phyloP scores from a whole-genome alignment of 2,888 invertebrate species.

The Cataglyphis cursor region DNA sequence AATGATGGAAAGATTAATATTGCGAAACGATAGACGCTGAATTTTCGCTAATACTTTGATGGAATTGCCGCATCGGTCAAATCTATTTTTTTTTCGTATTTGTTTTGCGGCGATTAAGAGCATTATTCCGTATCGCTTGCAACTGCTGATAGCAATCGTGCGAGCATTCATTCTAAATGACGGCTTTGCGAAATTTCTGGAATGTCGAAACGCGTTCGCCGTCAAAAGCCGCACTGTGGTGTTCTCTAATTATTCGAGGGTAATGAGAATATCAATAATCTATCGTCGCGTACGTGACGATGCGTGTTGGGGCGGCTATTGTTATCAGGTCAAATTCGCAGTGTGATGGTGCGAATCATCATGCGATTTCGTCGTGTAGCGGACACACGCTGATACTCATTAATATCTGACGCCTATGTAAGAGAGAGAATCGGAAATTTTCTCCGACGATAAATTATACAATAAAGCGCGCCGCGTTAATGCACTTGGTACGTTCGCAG shows the following conservation, averaged over 20 bases:
- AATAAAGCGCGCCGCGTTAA: constrained; percentile 16
- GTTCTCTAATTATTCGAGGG: constrained; percentile 32
- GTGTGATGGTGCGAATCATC: background rate
- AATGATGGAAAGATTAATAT: background rate
- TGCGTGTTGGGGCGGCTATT: background rate
- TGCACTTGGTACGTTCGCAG: constrained; percentile 20
- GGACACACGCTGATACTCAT: background rate
- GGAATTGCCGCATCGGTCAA: constrained; percentile 1
- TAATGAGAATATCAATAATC: constrained; percentile 56
- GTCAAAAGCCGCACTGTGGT: constrained; percentile 21
- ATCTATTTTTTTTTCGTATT: constrained; percentile 15
- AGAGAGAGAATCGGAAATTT: constrained; percentile 18
- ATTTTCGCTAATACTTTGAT: constrained; percentile 1
- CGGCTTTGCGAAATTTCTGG: constrained; percentile 26
- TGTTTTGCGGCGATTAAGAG: constrained; percentile 23
- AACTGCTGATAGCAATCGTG: constrained; percentile 7
- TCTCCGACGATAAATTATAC: constrained; percentile 33
- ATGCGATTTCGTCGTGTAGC: background rate
- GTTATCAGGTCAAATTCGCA: constrained; percentile 11
- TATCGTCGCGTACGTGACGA: constrained; percentile 28
- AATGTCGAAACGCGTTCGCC: constrained; percentile 15
- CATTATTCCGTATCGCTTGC: constrained; percentile 37
- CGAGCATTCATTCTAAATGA: constrained; percentile 44
- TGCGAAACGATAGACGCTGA: background rate
- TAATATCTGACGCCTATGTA: background rate